Conservation (phyloP, 2,113 vertebrate genomes). For the Promerops cafer region DNA sequence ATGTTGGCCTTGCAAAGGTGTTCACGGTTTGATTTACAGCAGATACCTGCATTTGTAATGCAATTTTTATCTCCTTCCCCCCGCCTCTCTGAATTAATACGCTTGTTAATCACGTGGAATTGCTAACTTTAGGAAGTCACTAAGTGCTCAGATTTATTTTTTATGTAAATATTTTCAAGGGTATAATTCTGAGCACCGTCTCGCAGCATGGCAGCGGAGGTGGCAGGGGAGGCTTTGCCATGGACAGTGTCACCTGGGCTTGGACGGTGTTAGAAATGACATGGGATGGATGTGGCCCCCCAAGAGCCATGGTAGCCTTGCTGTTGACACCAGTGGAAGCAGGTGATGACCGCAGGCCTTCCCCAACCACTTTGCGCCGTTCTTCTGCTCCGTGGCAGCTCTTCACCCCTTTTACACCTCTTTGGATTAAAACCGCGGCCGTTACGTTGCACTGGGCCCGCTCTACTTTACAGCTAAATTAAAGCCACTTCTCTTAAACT, state of each 20-base stretch:
- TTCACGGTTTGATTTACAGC: background rate
- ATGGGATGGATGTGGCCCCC: background rate
- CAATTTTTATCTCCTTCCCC: constrained; percentile 14
- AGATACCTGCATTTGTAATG: constrained; percentile 43
- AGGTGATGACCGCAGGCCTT: background rate
- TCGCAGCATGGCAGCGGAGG: background rate
- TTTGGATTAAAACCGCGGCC: background rate
- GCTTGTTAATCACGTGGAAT: constrained; percentile 43
- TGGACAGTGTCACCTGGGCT: background rate
- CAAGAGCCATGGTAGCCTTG: background rate
- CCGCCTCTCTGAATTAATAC: constrained; percentile 26
- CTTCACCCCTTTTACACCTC: background rate
- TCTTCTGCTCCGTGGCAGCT: background rate
- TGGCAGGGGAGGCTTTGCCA: background rate
- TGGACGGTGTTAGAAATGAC: background rate
- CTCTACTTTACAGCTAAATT: background rate
- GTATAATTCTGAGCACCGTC: background rate
- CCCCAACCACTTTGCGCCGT: fast-evolving
- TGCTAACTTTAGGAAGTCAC: background rate
- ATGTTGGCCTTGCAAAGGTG: background rate
- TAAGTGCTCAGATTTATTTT: constrained; percentile 38
- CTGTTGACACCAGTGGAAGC: background rate
- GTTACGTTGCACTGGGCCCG: fast-evolving
- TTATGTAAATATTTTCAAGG: constrained; percentile 57
- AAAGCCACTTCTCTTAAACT: background rate